Base-by-base conservation (phyloP, 1,140 invertebrate species). In the Venturia canescens region DNA sequence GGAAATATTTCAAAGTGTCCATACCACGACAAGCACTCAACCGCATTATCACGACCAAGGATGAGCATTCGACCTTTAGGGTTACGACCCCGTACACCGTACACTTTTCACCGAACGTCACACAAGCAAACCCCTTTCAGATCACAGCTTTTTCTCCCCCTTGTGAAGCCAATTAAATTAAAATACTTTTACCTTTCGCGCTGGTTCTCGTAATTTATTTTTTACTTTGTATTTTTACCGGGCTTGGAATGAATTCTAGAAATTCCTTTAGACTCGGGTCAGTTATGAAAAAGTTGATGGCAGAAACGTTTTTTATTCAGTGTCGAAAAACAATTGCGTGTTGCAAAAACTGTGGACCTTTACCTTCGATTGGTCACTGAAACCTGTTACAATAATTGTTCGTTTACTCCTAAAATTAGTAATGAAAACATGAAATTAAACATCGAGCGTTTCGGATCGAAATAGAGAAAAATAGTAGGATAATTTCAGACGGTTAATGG, bases 1-100 rank as follows among this genome's bases (percentile, higher is more conserved):
- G 57, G 31, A 63, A 77, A 38, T 77, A 77, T 77, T 23, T 34
- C 74, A 31, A 69, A 63, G 23, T 23, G 21, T 9, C 60, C 60
- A 27, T 18, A n/a, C 50, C 50, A 63, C 60, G 60, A 63, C n/a
- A 63, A 23, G 23, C 26, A 31, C 27, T 29, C 29, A 23, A 69
- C 66, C 21, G 23, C 60, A 23, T n/a, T 69, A 69, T 69, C 66
- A 69, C 66, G 66, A 69, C 29, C 18, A 69, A 16, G 66, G 27
- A 31, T 69, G 27, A 69, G n/a, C 66, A 31, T 69, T 69, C 66
- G 66, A 69, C 66, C 66, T 31, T n/a, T 31, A 6, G 66, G 27
- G 29, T 69, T 29, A 31, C 26, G 66, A 69, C 29, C 29, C 66
- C n/a, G n/a, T 1, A 31, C 66, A 69, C 27, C 29, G 31, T 4